Evolutionary conservation across 2,888 invertebrate species (phyloP).

Genomic region (Ferdinandea cuprea): DNA sequence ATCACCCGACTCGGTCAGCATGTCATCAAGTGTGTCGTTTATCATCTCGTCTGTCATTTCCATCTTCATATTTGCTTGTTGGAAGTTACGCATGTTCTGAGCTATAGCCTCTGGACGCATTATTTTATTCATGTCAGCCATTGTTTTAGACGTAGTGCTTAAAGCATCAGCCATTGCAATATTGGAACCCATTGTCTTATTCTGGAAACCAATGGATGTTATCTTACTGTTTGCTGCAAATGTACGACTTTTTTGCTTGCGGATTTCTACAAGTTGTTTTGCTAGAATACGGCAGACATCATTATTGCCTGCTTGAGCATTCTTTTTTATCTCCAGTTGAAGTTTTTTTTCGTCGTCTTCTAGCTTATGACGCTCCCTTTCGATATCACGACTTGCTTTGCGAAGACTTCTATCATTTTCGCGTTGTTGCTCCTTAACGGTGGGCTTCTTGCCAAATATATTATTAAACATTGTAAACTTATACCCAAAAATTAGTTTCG

Average conservation of each 20-base stretch:
- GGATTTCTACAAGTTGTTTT: conserved; percentile 93
- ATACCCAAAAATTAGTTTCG: background rate
- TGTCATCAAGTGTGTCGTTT: conserved; percentile 95
- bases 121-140: conserved; percentile 93
- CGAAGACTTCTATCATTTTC: conserved; percentile 91
- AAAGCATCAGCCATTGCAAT: conserved; percentile 93
- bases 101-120: conserved; percentile 94
- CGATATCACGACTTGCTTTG: conserved; percentile 92
- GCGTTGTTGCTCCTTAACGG: conserved; percentile 91
- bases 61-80: conserved; percentile 93
- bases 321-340: conserved; percentile 94
- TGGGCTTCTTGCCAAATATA: conserved; percentile 86
- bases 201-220: conserved; percentile 91
- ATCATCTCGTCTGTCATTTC: conserved; percentile 98
- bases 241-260: conserved; percentile 94
- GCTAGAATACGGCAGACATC: conserved; percentile 93
- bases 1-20: conserved; percentile 94
- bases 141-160: conserved; percentile 94
- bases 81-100: conserved; percentile 92
- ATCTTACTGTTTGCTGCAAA: conserved; percentile 92
- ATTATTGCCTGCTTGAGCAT: conserved; percentile 93
- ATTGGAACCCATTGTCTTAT: conserved; percentile 95
- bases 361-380: conserved; percentile 90
- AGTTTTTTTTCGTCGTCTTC: conserved; percentile 96
- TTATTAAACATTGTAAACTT: conserved; percentile 81